Evolutionary conservation across 2,888 invertebrate genomes (phyloP).

Genomic region (Dexiosoma caninum): DNA sequence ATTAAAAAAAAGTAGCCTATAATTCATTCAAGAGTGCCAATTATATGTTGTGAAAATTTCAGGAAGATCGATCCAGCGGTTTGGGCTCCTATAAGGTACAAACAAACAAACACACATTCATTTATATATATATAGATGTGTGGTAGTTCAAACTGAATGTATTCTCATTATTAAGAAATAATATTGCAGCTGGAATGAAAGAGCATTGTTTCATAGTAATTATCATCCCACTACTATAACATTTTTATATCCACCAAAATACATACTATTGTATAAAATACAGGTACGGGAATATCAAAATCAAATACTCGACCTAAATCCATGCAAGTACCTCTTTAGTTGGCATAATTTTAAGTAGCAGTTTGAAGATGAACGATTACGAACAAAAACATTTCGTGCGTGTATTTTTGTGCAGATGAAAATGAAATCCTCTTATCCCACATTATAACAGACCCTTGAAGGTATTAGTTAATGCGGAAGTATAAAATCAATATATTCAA

Average conservation of each 20-base stretch:
- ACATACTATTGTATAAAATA: background rate
- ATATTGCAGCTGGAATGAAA: background rate
- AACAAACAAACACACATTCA: too few species aligned
- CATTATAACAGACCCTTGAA: constrained; percentile 26
- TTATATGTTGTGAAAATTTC: too few species aligned
- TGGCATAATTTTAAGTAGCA: constrained; percentile 42
- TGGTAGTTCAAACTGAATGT: too few species aligned
- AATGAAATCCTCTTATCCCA: constrained; percentile 7
- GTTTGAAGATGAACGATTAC: background rate
- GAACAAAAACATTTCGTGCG: constrained; percentile 4
- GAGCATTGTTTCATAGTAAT: constrained; percentile 50
- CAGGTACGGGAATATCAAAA: constrained; percentile 21
- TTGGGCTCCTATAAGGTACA: too few species aligned
- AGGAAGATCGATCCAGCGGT: too few species aligned
- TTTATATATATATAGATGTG: too few species aligned
- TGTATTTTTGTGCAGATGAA: background rate
- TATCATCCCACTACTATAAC: constrained; percentile 44
- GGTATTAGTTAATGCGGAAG: background rate
- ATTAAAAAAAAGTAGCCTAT: too few species aligned
- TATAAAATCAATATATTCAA: background rate
- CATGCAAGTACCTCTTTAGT: constrained; percentile 19
- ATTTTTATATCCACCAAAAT: constrained; percentile 5
- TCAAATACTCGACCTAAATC: constrained; percentile 60
- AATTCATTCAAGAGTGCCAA: too few species aligned
- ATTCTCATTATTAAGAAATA: background rate